A percentile compares a stretch with the other conserved stretches of the same genome.
phyloP scores from a whole-genome alignment of 2,113 vertebrate species.

The Pelmatolapia mariae region DNA sequence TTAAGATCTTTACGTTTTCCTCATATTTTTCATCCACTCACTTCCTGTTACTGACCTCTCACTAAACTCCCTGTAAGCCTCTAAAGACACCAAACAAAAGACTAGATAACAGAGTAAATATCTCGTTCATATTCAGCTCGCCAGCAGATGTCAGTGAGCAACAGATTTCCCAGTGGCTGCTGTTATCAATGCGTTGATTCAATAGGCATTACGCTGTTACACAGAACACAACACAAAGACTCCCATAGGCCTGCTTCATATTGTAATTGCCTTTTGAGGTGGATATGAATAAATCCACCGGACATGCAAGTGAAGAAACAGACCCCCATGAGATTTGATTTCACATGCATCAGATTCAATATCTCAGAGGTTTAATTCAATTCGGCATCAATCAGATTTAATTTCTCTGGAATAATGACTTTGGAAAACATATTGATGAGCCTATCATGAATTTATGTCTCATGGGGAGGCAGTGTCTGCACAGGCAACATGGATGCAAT shows the following conservation, averaged over 20 bases:
- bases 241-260: slow-evolving; percentile 47
- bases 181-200: slow-evolving; percentile 25
- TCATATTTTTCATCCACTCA: not conserved
- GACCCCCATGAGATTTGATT: slow-evolving; percentile 59
- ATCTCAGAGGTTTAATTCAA: slow-evolving; percentile 33
- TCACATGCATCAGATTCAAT: slow-evolving; percentile 48
- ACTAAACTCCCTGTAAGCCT: not conserved
- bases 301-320: slow-evolving; percentile 60
- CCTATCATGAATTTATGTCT: slow-evolving; percentile 31
- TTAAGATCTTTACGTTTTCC: not conserved
- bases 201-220: slow-evolving; percentile 18
- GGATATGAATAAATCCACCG: slow-evolving; percentile 40
- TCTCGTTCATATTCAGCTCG: not conserved
- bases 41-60: not conserved
- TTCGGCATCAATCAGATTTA: slow-evolving; percentile 48
- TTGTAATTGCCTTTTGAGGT: slow-evolving; percentile 10
- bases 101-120: not conserved
- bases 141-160: slow-evolving; percentile 6
- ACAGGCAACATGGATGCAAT: slow-evolving; percentile 10
- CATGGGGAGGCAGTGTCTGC: slow-evolving; percentile 30
- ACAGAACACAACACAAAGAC: slow-evolving; percentile 12
- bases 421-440: slow-evolving; percentile 45
- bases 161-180: not conserved
- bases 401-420: slow-evolving; percentile 50
- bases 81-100: not conserved